Conservation (phyloP, 1,140 invertebrate genomes). For the Macrobrachium rosenbergii region DNA sequence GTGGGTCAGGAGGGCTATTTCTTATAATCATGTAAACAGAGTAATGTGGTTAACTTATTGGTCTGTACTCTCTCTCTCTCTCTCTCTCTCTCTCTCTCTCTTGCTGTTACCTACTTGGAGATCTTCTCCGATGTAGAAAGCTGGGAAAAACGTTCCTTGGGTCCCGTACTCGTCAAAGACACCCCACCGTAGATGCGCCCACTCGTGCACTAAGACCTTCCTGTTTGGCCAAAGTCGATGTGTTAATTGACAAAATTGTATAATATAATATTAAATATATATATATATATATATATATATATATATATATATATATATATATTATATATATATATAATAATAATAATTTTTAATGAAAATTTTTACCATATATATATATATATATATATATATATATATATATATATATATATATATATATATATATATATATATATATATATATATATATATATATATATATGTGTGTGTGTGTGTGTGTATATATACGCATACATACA, state of each 20-base stretch:
- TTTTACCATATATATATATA: no score
- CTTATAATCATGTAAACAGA: no score
- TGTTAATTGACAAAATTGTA: neutral
- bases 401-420: no score
- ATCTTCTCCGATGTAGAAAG: constrained; percentile 65
- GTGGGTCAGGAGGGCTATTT: no score
- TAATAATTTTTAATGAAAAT: no score
- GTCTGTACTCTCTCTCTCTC: neutral
- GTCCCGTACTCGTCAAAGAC: constrained; percentile 70
- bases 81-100: neutral
- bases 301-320: neutral
- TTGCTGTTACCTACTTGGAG: constrained; percentile 13
- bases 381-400: no score
- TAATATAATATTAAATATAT: neutral
- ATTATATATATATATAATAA: no score
- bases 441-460: no score
- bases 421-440: no score
- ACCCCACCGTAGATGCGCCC: constrained; percentile 70
- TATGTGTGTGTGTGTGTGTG: no score
- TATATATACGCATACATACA: no score
- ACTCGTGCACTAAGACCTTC: constrained; percentile 70
- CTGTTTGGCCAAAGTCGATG: constrained; percentile 47
- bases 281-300: neutral
- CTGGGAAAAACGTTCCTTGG: constrained; percentile 61
- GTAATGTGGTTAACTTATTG: no score